Percentiles rank a stretch among this genome's conserved stretches.
These are phyloP conservation scores for Nomada hirtipes DNA, from an alignment of 2,888 invertebrate genomes.

Conservation along the genomic window DNA sequence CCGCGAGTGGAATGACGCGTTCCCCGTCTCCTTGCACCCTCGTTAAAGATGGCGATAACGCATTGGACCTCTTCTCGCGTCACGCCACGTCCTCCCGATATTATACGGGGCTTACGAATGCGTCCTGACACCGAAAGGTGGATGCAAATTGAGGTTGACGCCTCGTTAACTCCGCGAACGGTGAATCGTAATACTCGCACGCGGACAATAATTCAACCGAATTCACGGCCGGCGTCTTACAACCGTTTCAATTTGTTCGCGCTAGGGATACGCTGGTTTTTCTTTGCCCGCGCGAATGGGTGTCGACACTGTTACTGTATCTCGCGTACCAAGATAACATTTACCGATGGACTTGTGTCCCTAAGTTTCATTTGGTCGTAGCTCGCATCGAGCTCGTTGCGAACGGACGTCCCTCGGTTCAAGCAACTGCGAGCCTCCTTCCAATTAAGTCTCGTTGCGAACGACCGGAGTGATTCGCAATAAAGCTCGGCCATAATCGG, in stretches of 20 bases:
- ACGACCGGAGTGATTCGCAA: not conserved
- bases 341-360: no score
- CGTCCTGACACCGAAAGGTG: conserved; percentile 18
- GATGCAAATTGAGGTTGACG: conserved; percentile 62
- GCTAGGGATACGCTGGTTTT: conserved; percentile 18
- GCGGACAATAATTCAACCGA: conserved; percentile 50
- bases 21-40: conserved; percentile 19
- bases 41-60: conserved; percentile 39
- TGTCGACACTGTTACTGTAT: not conserved
- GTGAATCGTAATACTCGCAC: conserved; percentile 48
- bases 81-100: conserved; percentile 27
- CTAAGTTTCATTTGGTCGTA: not conserved
- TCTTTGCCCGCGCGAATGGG: not conserved
- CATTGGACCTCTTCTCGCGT: conserved; percentile 18
- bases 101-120: conserved; percentile 34
- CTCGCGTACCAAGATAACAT: no score
- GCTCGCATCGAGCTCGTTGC: not conserved
- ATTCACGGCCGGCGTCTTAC: conserved; percentile 18
- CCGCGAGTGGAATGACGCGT: not conserved
- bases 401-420: not conserved
- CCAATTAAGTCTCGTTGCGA: not conserved
- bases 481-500: not conserved
- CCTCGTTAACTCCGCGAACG: conserved; percentile 58
- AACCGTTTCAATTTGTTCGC: not conserved
- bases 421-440: not conserved